Evolutionary conservation across 2,797 vertebrate species (phyloP).

Genomic region (Phoeniculus purpureus): DNA sequence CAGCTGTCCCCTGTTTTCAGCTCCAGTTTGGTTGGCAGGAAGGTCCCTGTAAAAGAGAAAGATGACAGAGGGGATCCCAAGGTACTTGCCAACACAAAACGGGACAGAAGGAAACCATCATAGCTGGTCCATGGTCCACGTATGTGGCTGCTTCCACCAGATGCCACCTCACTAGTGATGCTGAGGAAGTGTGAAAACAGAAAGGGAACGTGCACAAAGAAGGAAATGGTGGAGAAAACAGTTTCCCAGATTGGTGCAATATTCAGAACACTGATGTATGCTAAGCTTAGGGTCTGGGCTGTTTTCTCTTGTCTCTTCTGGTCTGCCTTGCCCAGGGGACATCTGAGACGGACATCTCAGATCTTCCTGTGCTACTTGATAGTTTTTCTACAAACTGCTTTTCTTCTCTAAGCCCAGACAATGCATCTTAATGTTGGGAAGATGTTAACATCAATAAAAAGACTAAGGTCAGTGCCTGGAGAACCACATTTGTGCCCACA

Average conservation of each 20-base stretch:
- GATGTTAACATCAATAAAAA: neutral
- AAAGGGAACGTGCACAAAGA: neutral
- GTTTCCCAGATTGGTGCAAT: neutral
- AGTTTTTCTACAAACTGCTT: neutral
- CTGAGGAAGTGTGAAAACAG: neutral
- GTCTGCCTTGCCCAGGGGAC: neutral
- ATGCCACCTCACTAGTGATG: neutral
- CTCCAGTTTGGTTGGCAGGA: neutral
- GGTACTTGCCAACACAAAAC: neutral
- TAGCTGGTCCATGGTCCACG: rapidly evolving
- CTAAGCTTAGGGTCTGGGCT: neutral
- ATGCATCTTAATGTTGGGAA: neutral
- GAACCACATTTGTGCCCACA: neutral
- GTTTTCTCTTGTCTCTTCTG: neutral
- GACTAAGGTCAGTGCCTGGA: neutral
- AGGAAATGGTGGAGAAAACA: neutral
- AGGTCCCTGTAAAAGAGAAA: neutral
- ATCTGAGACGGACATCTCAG: neutral
- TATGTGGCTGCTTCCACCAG: neutral
- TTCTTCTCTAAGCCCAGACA: neutral
- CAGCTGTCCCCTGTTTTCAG: neutral
- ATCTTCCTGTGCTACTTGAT: neutral
- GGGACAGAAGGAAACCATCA: neutral
- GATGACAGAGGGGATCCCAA: neutral
- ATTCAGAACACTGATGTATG: neutral